Conservation (phyloP, 2,797 vertebrate genomes). For the Danionella dracula region DNA sequence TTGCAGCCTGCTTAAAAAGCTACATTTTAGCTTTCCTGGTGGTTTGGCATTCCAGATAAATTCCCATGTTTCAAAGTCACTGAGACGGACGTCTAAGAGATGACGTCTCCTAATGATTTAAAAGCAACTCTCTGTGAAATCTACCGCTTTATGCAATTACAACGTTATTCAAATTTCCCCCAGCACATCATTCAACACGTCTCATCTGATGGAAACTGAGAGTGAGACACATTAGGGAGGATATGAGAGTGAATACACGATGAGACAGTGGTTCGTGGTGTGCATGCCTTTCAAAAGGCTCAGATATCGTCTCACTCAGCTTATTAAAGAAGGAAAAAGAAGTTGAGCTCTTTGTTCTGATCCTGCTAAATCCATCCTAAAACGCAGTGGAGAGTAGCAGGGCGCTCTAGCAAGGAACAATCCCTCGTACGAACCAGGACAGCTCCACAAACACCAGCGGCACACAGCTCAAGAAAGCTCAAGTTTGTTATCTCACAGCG, state of each 20-base stretch:
- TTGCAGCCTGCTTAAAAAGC: too few species aligned
- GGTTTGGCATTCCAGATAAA: too few species aligned
- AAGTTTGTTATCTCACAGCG: not conserved
- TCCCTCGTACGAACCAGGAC: too few species aligned
- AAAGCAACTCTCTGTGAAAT: too few species aligned
- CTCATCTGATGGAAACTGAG: not conserved
- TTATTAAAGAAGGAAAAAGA: not conserved
- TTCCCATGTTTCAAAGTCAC: too few species aligned
- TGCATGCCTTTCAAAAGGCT: not conserved
- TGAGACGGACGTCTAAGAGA: too few species aligned
- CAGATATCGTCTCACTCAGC: not conserved
- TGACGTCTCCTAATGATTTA: too few species aligned
- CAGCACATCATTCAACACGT: not conserved
- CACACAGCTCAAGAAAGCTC: not conserved
- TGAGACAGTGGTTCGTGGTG: not conserved
- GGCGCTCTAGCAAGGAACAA: not conserved
- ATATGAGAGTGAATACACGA: not conserved
- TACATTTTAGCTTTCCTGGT: too few species aligned
- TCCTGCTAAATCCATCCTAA: not conserved
- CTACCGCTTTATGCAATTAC: not conserved
- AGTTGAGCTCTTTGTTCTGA: not conserved
- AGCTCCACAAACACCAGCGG: slow-evolving; percentile 23
- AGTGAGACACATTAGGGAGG: not conserved
- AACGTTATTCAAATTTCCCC: not conserved
- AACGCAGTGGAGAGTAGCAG: not conserved